Conservation (phyloP, 1,140 invertebrate genomes). For the Ptiloglossa arizonensis region DNA sequence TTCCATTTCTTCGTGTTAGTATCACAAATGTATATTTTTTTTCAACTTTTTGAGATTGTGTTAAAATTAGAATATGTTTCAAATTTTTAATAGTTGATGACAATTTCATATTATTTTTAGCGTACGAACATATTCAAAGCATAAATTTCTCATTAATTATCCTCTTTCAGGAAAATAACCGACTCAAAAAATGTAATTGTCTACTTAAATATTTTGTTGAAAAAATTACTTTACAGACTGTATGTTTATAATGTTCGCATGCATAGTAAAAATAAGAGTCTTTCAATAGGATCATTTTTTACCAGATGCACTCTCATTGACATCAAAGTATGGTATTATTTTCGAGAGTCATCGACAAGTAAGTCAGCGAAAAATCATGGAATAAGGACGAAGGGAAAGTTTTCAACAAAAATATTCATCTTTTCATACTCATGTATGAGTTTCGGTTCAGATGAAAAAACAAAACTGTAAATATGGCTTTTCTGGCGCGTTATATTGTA, state of each 20-base stretch:
- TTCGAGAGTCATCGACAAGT: background rate
- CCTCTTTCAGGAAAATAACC: no score
- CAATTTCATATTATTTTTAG: no score
- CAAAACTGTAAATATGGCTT: background rate
- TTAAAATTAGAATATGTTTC: no score
- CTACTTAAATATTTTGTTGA: no score
- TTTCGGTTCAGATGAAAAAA: background rate
- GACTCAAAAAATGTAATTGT: no score
- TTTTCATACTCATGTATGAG: background rate
- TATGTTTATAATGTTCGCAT: background rate
- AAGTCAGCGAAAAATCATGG: background rate
- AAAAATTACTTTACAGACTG: no score
- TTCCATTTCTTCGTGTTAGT: no score
- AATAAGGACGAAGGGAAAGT: background rate
- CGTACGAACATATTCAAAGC: no score
- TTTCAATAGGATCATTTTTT: background rate
- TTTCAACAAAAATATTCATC: conserved; percentile 1
- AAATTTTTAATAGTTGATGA: no score
- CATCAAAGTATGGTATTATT: background rate
- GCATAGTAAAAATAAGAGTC: background rate
- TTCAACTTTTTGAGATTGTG: no score
- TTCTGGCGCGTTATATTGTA: background rate
- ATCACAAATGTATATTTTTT: no score
- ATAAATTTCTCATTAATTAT: no score
- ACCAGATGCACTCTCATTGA: background rate